Evolutionary conservation across 1,140 invertebrate genomes (phyloP).

Genomic region (Chironomus striatipennis): DNA sequence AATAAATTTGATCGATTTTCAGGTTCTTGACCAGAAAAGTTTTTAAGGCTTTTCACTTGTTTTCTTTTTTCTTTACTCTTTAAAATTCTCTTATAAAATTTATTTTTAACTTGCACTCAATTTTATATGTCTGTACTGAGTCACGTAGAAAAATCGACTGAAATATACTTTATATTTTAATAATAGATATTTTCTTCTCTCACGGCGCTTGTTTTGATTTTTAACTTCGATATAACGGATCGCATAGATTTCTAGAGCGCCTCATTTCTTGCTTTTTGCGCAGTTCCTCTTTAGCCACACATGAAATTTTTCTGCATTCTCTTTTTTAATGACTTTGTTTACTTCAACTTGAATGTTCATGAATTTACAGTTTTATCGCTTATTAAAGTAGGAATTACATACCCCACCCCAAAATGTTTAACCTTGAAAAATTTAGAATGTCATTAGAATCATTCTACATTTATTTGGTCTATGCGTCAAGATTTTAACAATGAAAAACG

Average conservation of each 20-base stretch:
- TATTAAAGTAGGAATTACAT: too few species aligned
- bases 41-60: not conserved
- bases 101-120: not conserved
- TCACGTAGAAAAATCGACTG: not conserved
- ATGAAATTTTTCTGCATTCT: too few species aligned
- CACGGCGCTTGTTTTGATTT: not conserved
- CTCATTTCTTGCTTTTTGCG: too few species aligned
- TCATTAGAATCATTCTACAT: too few species aligned
- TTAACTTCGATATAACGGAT: not conserved
- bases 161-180: not conserved
- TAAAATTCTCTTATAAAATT: not conserved
- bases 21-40: not conserved
- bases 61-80: not conserved
- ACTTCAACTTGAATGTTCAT: too few species aligned
- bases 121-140: not conserved
- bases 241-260: not conserved
- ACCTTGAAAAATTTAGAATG: too few species aligned
- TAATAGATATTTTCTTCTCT: not conserved
- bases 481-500: not conserved
- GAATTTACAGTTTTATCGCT: too few species aligned
- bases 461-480: too few species aligned
- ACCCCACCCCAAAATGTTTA: too few species aligned
- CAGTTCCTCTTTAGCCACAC: too few species aligned
- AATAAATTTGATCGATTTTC: not conserved
- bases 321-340: too few species aligned